phyloP scores from a whole-genome alignment of 2,888 invertebrate species.

The Clanis bilineata region DNA sequence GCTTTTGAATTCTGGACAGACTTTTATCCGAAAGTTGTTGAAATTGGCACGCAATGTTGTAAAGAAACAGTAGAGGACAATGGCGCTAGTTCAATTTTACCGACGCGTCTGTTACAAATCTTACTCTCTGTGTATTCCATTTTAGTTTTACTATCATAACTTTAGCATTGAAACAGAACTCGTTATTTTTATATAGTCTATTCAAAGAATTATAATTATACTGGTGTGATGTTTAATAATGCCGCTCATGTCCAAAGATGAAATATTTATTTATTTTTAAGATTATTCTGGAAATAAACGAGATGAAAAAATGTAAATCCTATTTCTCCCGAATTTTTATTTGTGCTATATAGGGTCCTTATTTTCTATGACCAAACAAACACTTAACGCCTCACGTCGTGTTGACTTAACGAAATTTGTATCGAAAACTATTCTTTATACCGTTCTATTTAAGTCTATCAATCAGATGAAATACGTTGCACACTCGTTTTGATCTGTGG shows the following conservation, averaged over 20 bases:
- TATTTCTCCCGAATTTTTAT: no score
- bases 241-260: constrained; percentile 12
- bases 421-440: no score
- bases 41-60: constrained; percentile 89
- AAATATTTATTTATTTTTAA: constrained; percentile 15
- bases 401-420: no score
- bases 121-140: constrained; percentile 50
- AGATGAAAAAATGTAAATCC: no score
- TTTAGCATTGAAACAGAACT: constrained; percentile 32
- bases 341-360: no score
- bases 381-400: no score
- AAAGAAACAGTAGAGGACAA: constrained; percentile 80
- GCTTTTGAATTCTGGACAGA: constrained; percentile 92
- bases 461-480: no score
- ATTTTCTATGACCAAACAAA: no score
- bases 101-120: constrained; percentile 44
- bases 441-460: no score
- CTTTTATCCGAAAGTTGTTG: constrained; percentile 89
- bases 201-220: constrained; percentile 66
- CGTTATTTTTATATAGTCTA: constrained; percentile 76
- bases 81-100: constrained; percentile 47
- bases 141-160: constrained; percentile 54
- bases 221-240: constrained; percentile 6
- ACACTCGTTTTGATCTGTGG: no score
- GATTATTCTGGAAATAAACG: constrained; percentile 10